Evolutionary conservation across 2,888 invertebrate species (phyloP).

Genomic region (Drosophila ezoana): DNA sequence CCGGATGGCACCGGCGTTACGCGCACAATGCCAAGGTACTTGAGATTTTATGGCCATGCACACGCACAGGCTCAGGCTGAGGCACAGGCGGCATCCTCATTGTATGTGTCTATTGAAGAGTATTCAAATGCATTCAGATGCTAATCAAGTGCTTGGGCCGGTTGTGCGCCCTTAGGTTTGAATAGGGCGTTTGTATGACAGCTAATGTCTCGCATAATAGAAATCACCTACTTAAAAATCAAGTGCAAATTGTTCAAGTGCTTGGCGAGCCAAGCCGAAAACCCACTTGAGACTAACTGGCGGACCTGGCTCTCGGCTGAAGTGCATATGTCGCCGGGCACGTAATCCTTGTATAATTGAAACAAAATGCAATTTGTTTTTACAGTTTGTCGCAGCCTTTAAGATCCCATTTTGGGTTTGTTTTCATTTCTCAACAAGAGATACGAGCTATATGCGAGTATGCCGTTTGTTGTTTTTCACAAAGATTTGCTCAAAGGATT

Average conservation of each 20-base stretch:
- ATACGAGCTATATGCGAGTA: conserved; percentile 30
- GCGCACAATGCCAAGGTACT: conserved; percentile 66
- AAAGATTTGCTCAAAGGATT: conserved; percentile 76
- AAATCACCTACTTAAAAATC: conserved; percentile 79
- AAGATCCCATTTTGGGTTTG: conserved; percentile 73
- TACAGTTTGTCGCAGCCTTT: conserved; percentile 78
- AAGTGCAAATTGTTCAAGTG: conserved; percentile 75
- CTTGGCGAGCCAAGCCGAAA: conserved; percentile 12
- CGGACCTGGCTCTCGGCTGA: conserved; percentile 1
- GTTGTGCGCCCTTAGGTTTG: conserved; percentile 67
- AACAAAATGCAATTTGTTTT: conserved; percentile 79
- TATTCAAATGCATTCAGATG: conserved; percentile 57
- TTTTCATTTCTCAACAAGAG: conserved; percentile 68
- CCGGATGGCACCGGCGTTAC: conserved; percentile 70
- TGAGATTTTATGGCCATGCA: conserved; percentile 69
- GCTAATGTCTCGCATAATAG: conserved; percentile 80
- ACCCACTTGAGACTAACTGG: conserved; percentile 62
- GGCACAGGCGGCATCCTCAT: not conserved
- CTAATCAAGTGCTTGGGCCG: conserved; percentile 69
- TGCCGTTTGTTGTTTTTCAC: conserved; percentile 47
- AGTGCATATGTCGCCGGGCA: conserved; percentile 23
- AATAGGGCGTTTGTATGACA: conserved; percentile 80
- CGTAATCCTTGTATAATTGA: conserved; percentile 79
- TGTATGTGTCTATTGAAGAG: conserved; percentile 5
- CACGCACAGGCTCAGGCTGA: not conserved